These are phyloP conservation scores for Helogale parvula DNA, from an alignment of 2,113 vertebrate genomes.

Conservation along the genomic window DNA sequence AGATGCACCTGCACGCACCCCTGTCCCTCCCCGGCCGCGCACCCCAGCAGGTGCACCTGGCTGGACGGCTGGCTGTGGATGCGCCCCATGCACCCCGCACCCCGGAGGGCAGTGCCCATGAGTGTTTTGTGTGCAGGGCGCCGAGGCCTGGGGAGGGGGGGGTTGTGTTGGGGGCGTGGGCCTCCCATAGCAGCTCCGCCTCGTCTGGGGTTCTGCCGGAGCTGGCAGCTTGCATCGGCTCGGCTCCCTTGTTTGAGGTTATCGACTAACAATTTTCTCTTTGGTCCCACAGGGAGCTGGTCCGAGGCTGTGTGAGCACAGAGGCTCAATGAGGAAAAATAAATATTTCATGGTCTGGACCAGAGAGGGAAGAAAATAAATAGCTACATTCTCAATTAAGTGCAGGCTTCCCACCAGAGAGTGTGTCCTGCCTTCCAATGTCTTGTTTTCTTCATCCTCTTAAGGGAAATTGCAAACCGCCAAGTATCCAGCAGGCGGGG, in stretches of 20 bases:
- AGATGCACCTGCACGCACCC: accelerated
- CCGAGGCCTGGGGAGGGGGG: neutral
- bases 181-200: slow-evolving; percentile 42
- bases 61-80: slow-evolving; percentile 7
- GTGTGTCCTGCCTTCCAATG: neutral
- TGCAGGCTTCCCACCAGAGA: neutral
- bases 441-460: neutral
- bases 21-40: neutral
- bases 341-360: neutral
- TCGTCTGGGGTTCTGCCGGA: slow-evolving; percentile 53
- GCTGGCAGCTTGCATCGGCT: slow-evolving; percentile 43
- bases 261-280: neutral
- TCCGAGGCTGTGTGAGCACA: slow-evolving; percentile 39
- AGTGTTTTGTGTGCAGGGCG: neutral
- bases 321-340: slow-evolving; percentile 15
- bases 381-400: neutral
- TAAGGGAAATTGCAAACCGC: neutral
- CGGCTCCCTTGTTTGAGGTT: slow-evolving; percentile 3
- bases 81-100: neutral
- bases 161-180: neutral
- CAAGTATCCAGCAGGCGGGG: accelerated
- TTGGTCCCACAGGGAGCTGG: neutral
- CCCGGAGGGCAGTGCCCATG: accelerated
- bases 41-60: neutral
- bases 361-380: slow-evolving; percentile 60